These are phyloP conservation scores for Archilochus colubris DNA, from an alignment of 2,113 vertebrate genomes.

Conservation along the genomic window DNA sequence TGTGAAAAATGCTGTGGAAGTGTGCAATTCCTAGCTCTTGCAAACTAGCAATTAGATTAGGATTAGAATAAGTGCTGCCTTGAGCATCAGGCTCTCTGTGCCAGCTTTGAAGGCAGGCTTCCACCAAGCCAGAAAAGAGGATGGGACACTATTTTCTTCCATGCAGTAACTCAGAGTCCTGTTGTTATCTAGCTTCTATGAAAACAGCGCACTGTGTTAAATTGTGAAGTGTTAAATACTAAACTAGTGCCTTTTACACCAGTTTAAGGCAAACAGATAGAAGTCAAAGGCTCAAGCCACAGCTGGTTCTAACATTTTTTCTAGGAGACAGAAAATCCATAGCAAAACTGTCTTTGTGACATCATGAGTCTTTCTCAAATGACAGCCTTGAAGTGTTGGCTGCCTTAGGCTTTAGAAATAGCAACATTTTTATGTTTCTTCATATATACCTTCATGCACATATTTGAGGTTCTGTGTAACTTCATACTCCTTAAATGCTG, in stretches of 20 bases:
- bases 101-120: background rate
- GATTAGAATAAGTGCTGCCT: accelerated
- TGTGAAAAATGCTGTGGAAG: background rate
- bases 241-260: background rate
- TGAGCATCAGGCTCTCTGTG: background rate
- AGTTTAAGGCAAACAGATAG: background rate
- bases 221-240: background rate
- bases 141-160: background rate
- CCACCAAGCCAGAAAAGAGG: background rate
- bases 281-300: background rate
- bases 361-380: background rate
- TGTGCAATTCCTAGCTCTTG: background rate
- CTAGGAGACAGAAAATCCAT: background rate
- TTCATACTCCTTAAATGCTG: background rate
- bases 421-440: background rate
- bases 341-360: background rate
- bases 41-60: too few relatives aligned
- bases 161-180: background rate
- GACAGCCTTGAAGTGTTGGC: background rate
- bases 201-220: background rate
- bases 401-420: background rate
- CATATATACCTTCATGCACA: accelerated
- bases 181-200: background rate
- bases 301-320: background rate
- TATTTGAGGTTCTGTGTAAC: background rate